Conservation (phyloP, 2,888 invertebrate species). For the Oscheius myriophilus region DNA sequence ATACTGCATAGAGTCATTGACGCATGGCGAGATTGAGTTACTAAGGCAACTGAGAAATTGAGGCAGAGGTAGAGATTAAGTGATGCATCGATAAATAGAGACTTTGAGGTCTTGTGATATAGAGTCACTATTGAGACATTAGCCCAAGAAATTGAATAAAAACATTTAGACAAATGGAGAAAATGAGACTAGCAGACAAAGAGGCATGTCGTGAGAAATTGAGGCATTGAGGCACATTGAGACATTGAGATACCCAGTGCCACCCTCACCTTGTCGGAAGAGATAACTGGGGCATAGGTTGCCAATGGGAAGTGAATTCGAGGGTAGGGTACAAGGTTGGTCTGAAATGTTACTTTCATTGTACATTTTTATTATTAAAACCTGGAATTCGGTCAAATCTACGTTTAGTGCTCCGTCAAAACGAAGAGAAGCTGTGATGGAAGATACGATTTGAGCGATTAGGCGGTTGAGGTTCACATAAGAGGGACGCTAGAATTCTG, state of each 20-base stretch:
- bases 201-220: no score
- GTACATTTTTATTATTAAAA: conserved; percentile 13
- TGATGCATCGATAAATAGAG: no score
- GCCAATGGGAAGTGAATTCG: conserved; percentile 86
- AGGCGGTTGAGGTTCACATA: conserved; percentile 90
- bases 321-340: conserved; percentile 81
- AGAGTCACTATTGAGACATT: no score
- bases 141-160: no score
- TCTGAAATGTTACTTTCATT: conserved; percentile 71
- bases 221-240: background rate
- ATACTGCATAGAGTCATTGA: no score
- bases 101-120: no score
- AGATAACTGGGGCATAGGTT: conserved; percentile 74
- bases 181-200: no score
- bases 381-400: conserved; percentile 74
- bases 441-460: conserved; percentile 83
- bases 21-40: no score
- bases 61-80: no score
- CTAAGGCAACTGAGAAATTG: no score
- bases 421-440: conserved; percentile 79
- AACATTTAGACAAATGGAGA: no score
- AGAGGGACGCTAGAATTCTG: conserved; percentile 76
- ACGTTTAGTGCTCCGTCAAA: conserved; percentile 75
- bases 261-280: conserved; percentile 42
- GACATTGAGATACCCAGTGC: background rate